Base-by-base conservation (phyloP, 2,888 invertebrate genomes). In the Lypha dubia region DNA sequence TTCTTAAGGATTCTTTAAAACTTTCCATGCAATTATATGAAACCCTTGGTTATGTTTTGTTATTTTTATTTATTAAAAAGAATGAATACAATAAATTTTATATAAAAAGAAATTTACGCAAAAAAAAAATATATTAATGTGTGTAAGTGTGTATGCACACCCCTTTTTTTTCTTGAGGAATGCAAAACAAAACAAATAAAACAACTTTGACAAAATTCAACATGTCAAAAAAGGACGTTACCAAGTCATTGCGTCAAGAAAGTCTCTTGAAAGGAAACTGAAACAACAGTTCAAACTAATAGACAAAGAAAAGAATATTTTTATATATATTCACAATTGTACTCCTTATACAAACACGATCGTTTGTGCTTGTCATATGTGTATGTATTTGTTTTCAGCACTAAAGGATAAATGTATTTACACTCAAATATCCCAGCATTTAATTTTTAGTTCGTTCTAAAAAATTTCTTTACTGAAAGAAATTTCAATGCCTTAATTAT, bases 161-260 rank as follows among this genome's bases (percentile, higher is more conserved):
- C 84, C 84, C 77, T 84, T 80, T 68, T 84, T 80, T 68, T n/a
- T 32, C n/a, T 46, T 8, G 53, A 41, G 68, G 15, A 76, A 81
- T 67, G 41, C 75, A 51, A 77, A 84, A 74, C 68, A 81, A 77
- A 49, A 71, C 44, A 68, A 71, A 65, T 11, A 75, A 51, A 74
- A 49, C 51, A 79, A n/a, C n/a, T n/a, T 84, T 84, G 80, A 76
- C 80, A 71, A 76, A 67, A 76, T 62, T 77, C 53, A 70, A 70
- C 74, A 81, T 80, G 82, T 86, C 83, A 82, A 80, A 86, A 80
- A 84, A 86, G 87, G 87, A 87, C 85, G 87, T 85, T 85, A 87
- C 87, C 86, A 84, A 87, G 86, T 87, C 87, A 87, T 58, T 83
- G 84, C 84, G 84, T 87, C 82, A 86, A 87, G 68, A 85, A 85